Evolutionary conservation across 2,113 vertebrate species (phyloP).

Genomic region (Chaetodon trifascialis): DNA sequence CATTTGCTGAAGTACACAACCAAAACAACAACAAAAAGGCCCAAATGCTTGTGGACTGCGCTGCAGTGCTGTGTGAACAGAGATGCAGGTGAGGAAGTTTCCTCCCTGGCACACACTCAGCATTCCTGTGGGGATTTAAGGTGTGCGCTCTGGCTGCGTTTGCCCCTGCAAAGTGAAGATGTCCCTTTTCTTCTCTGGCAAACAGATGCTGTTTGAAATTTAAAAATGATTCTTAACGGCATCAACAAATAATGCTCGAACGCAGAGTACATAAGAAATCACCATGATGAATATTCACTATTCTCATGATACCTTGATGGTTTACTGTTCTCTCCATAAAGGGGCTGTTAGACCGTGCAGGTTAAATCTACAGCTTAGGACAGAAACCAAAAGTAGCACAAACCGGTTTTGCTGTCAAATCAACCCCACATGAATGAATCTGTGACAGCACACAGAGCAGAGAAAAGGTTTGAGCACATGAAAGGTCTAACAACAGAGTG

Average conservation of each 20-base stretch:
- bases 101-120: neutral
- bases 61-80: neutral
- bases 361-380: no score
- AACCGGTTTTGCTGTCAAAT: neutral
- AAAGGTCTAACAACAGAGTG: conserved; percentile 15
- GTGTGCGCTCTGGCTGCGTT: neutral
- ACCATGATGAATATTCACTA: neutral
- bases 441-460: neutral
- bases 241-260: neutral
- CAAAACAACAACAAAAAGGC: neutral
- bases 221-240: neutral
- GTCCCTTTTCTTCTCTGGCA: neutral
- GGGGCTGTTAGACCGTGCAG: neutral
- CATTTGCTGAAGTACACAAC: neutral
- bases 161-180: neutral
- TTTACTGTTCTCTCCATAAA: neutral
- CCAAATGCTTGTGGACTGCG: neutral
- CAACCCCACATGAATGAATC: neutral
- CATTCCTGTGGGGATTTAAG: conserved; percentile 20
- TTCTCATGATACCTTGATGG: neutral
- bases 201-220: no score
- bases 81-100: conserved; percentile 1
- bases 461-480: conserved; percentile 21
- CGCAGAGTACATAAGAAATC: neutral
- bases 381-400: no score